Conservation (phyloP, 1,140 invertebrate species). For the Sycophila sp. region DNA sequence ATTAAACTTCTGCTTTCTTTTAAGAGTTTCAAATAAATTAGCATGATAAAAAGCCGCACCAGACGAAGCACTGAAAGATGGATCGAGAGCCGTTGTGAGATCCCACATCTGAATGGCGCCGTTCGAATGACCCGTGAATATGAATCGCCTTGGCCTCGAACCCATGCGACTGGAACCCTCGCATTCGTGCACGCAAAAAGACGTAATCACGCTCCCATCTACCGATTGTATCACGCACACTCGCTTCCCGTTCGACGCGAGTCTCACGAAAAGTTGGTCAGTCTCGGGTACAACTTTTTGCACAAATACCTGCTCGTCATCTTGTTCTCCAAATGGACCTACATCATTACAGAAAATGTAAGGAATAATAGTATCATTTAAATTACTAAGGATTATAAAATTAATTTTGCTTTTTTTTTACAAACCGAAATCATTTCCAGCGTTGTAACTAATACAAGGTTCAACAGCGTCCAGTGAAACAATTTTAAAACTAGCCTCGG, state of each 20-base stretch:
- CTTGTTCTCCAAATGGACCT: constrained; percentile 97
- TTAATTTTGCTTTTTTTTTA: not conserved
- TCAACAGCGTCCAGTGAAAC: constrained; percentile 88
- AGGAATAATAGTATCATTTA: not conserved
- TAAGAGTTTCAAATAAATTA: not conserved
- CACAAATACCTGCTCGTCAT: constrained; percentile 97
- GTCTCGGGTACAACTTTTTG: constrained; percentile 98
- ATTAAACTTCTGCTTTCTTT: not conserved
- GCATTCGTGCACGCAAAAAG: constrained; percentile 97
- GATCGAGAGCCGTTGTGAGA: constrained; percentile 92
- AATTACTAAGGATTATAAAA: not conserved
- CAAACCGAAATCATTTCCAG: constrained; percentile 83
- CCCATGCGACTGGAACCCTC: constrained; percentile 94
- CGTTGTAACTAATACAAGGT: constrained; percentile 78
- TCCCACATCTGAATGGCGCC: constrained; percentile 99
- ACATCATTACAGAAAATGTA: not conserved
- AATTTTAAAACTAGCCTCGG: constrained; percentile 96
- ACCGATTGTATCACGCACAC: constrained; percentile 96
- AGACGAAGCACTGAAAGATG: constrained; percentile 74
- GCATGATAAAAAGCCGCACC: constrained; percentile 59
- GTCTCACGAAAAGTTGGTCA: constrained; percentile 91
- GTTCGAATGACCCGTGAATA: constrained; percentile 95
- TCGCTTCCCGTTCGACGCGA: constrained; percentile 94
- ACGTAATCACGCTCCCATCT: constrained; percentile 92
- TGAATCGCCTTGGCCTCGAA: constrained; percentile 87